phyloP scores from a whole-genome alignment of 1,140 invertebrate species.

The Zaprionus tsacasi region DNA sequence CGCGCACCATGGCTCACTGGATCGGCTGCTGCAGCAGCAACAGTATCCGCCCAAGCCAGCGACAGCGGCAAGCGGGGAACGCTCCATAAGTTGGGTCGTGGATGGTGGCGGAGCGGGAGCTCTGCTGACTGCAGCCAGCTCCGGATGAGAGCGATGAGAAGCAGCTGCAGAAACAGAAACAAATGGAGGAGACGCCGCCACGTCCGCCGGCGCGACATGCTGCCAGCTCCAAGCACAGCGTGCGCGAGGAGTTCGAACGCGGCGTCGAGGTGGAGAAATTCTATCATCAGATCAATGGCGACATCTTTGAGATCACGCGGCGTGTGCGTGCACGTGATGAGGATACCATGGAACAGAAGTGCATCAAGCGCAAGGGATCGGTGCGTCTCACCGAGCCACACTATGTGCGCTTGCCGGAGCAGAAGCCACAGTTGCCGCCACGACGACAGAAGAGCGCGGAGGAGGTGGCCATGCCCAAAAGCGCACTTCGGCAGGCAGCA shows the following conservation, averaged over 20 bases:
- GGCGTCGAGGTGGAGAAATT: conserved; percentile 83
- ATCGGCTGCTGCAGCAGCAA: conserved; percentile 71
- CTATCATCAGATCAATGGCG: conserved; percentile 84
- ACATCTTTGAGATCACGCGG: conserved; percentile 83
- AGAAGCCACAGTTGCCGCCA: conserved; percentile 74
- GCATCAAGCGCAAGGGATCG: conserved; percentile 72
- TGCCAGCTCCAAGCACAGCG: conserved; percentile 54
- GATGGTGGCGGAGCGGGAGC: conserved; percentile 71
- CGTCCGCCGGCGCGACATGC: conserved; percentile 59
- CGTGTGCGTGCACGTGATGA: conserved; percentile 76
- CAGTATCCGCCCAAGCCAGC: conserved; percentile 35
- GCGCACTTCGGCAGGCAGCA: conserved; percentile 59
- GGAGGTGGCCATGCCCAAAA: conserved; percentile 75
- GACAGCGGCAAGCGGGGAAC: conserved; percentile 51
- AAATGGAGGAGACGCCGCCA: conserved; percentile 54
- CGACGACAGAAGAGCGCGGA: conserved; percentile 78
- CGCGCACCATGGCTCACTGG: conserved; percentile 79
- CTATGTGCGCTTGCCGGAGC: conserved; percentile 63
- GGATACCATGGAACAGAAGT: conserved; percentile 79
- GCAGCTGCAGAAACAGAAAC: conserved; percentile 57
- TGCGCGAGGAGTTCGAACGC: conserved; percentile 77
- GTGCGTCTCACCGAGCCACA: conserved; percentile 54
- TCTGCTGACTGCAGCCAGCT: conserved; percentile 57
- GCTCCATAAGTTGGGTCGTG: conserved; percentile 78
- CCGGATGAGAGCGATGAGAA: conserved; percentile 76